These are phyloP conservation scores for Contarinia nasturtii DNA, from an alignment of 1,140 invertebrate species.

Conservation along the genomic window DNA sequence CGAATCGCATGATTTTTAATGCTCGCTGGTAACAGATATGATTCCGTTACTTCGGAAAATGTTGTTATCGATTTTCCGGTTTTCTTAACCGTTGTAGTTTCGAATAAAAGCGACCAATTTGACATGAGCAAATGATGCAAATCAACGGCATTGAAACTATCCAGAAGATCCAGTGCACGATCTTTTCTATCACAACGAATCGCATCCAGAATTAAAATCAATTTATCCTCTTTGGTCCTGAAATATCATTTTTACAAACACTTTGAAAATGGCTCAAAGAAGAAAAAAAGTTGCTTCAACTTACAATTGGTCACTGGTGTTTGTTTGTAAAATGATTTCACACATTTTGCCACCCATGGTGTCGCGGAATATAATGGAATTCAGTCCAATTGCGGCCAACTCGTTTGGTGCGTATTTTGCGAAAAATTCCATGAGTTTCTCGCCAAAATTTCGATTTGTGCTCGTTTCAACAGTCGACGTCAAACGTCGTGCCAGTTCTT, in stretches of 20 bases:
- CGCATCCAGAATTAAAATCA: neutral
- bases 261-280: neutral
- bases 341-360: neutral
- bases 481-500: neutral
- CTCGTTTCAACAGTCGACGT: neutral
- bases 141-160: neutral
- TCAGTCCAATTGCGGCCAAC: neutral
- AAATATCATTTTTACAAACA: neutral
- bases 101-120: neutral
- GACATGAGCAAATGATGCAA: neutral
- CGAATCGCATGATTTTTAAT: neutral
- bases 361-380: neutral
- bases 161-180: neutral
- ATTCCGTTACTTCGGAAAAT: neutral
- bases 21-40: neutral
- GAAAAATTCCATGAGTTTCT: neutral
- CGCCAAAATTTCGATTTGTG: neutral
- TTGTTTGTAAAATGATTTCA: neutral
- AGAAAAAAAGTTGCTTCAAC: neutral
- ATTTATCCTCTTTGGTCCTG: neutral
- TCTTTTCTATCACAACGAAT: neutral
- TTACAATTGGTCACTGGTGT: neutral
- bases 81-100: neutral
- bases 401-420: neutral
- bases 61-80: neutral